Percentiles rank a stretch among this genome's conserved stretches.
phyloP scores from a whole-genome alignment of 2,113 vertebrate species.

The Corythornis madagascariensis region DNA sequence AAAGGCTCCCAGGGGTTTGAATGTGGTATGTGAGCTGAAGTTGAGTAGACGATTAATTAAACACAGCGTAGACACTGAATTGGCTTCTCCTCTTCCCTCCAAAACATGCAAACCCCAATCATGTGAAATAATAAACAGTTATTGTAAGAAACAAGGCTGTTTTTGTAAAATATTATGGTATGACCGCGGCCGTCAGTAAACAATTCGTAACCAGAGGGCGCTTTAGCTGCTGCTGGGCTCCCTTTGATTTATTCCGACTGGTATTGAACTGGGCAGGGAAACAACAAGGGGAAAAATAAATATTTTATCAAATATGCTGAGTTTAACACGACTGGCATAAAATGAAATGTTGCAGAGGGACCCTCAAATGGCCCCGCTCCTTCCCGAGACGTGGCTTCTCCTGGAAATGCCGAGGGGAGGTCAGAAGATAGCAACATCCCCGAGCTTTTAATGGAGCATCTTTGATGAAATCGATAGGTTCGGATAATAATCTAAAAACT shows the following conservation, averaged over 20 bases:
- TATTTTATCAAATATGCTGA: slow-evolving; percentile 42
- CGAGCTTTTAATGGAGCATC: slow-evolving; percentile 23
- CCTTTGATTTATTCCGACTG: slow-evolving; percentile 43
- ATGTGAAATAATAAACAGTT: slow-evolving; percentile 69
- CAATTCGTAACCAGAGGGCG: slow-evolving; percentile 49
- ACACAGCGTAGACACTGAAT: slow-evolving; percentile 54
- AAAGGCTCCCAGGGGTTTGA: slow-evolving; percentile 41
- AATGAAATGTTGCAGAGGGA: slow-evolving; percentile 37
- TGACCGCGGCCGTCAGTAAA: slow-evolving; percentile 49
- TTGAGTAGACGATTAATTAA: slow-evolving; percentile 63
- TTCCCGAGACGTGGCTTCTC: not conserved
- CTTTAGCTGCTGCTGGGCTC: slow-evolving; percentile 21
- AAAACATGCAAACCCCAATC: slow-evolving; percentile 39
- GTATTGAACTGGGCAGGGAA: slow-evolving; percentile 27
- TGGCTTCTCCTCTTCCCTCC: slow-evolving; percentile 18
- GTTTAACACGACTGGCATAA: slow-evolving; percentile 44
- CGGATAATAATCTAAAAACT: slow-evolving; percentile 10
- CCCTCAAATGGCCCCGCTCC: not conserved
- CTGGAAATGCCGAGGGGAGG: not conserved
- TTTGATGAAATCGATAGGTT: slow-evolving; percentile 49
- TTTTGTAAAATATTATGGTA: slow-evolving; percentile 48
- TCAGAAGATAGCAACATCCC: not conserved
- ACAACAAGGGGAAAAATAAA: slow-evolving; percentile 68
- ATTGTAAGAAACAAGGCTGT: slow-evolving; percentile 58
- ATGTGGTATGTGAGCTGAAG: slow-evolving; percentile 52